These are phyloP conservation scores for Coracopsis vasa DNA, from an alignment of 2,113 vertebrate genomes.

Conservation along the genomic window DNA sequence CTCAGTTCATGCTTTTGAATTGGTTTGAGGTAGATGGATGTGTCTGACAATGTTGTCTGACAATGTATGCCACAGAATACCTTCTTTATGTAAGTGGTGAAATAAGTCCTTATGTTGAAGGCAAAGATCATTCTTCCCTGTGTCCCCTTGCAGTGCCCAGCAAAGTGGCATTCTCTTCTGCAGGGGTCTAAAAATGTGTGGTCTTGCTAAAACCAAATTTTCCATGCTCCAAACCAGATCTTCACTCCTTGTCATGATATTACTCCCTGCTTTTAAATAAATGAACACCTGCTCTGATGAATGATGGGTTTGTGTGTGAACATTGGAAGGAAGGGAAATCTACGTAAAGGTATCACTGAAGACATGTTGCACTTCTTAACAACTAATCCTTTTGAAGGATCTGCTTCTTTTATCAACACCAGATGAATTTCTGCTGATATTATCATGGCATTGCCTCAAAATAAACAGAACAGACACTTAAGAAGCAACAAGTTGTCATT, in stretches of 20 bases:
- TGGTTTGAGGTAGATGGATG: background rate
- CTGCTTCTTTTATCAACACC: background rate
- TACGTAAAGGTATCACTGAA: background rate
- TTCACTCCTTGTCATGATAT: accelerated
- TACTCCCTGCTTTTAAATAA: background rate
- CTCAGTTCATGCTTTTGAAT: background rate
- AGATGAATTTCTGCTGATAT: background rate
- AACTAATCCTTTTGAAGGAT: background rate
- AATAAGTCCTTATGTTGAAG: background rate
- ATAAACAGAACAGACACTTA: background rate
- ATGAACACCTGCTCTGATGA: background rate
- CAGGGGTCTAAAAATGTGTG: background rate
- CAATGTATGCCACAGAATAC: background rate
- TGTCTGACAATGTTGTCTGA: background rate
- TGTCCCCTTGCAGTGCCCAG: too few species aligned
- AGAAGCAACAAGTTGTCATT: background rate
- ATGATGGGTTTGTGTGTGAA: background rate
- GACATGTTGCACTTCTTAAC: background rate
- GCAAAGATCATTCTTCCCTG: background rate
- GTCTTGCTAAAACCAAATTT: background rate
- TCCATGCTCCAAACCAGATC: background rate
- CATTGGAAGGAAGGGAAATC: background rate
- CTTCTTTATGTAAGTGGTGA: background rate
- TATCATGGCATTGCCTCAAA: background rate
- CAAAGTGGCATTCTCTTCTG: background rate